Evolutionary conservation across 1,140 invertebrate genomes (phyloP).

Genomic region (Bombus haemorrhoidalis): DNA sequence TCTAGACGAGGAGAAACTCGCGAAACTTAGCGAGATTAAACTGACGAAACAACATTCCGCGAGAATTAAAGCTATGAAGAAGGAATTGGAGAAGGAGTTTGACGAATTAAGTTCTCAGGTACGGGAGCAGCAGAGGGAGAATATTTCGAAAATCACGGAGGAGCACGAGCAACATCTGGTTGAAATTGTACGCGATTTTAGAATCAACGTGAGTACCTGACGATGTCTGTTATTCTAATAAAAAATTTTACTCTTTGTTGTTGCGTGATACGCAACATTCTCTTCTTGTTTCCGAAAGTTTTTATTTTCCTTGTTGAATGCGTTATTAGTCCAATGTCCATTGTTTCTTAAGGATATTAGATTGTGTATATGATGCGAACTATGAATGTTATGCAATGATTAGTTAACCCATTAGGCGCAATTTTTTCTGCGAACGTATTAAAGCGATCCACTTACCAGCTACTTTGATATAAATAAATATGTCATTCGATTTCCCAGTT

Average conservation of each 20-base stretch:
- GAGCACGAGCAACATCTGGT: constrained; percentile 84
- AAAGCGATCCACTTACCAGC: neutral
- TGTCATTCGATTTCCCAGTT: neutral
- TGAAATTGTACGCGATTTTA: constrained; percentile 82
- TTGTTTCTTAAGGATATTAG: constrained; percentile 13
- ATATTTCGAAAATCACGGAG: constrained; percentile 83
- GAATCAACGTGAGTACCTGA: constrained; percentile 78
- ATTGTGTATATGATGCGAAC: neutral
- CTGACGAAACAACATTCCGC: constrained; percentile 73
- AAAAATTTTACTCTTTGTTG: neutral
- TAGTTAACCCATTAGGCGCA: constrained; percentile 7
- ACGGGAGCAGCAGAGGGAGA: constrained; percentile 81
- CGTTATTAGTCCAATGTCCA: neutral
- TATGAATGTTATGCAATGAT: constrained; percentile 12
- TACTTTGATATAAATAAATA: neutral
- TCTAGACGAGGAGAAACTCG: constrained; percentile 74
- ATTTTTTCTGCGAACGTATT: constrained; percentile 7
- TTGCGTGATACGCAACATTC: no score
- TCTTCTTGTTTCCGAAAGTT: neutral
- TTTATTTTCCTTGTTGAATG: neutral
- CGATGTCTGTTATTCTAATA: constrained; percentile 26
- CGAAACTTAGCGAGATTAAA: constrained; percentile 73
- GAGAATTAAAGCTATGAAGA: constrained; percentile 74
- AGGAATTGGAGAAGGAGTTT: constrained; percentile 76
- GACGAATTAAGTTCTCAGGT: constrained; percentile 80